Base-by-base conservation (phyloP, 92 coral and sea anemone species). In the Virgularia gustaviana region DNA sequence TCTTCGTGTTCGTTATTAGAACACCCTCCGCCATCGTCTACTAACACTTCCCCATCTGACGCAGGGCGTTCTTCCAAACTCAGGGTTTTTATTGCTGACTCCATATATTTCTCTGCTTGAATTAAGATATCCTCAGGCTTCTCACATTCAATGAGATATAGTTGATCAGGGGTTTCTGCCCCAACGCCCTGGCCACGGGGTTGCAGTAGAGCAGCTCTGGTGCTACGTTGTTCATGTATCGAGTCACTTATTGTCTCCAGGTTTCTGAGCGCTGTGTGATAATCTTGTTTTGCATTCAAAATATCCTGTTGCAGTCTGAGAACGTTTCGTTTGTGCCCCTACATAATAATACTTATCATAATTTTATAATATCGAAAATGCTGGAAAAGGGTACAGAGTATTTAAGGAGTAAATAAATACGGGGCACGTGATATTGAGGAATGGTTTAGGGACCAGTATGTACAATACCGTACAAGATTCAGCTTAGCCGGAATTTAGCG, bases 151-250 rank as follows among this genome's bases (percentile, higher is more conserved):
- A 65, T 31, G 24, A 80, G 56, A 60, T 49, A 49, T 65, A 77
- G 76, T 15, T 59, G 76, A n/a, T 29, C 66, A 25, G 96, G 89
- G 53, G 79, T 63, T 64, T 94, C 99, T 6, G 96, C 94, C 24
- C 99, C 99, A 78, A 94, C 99, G 49, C 99, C 99, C 52, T 86
- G 83, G 41, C 90, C 90, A 36, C 99, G 88, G 54, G 84, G 85
- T 12, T 62, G 70, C 22, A 89, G 80, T 60, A 90, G 81, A 66
- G 79, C 82, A 24, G 81, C 79, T 34, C 81, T 81, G 77, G 90
- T 89, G 70, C 83, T 78, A 11, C 99, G 83, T 83, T 88, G 53
- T 68, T 94, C 96, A 57, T 94, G 99, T 34, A 94, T 94, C 68
- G 90, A 91, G 63, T 94, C 99, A 38, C 99, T 94, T 22, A 94